Conservation (phyloP, 2,113 vertebrate species). For the Sterrhoptilus dennistouni region DNA sequence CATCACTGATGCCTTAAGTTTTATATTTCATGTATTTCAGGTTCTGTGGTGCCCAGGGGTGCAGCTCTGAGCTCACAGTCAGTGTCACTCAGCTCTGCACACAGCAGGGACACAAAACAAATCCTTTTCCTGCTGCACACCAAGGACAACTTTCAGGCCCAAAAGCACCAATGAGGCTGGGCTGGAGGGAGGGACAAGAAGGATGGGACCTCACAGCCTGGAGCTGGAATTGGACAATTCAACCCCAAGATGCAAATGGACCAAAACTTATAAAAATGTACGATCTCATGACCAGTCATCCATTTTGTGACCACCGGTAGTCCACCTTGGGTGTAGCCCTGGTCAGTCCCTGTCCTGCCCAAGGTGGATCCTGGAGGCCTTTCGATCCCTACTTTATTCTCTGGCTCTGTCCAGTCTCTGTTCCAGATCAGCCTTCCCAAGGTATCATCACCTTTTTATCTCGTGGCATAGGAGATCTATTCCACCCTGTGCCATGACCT, state of each 20-base stretch:
- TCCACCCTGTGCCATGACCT: not conserved
- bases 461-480: fast-evolving
- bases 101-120: not conserved
- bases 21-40: not conserved
- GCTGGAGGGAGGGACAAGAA: not conserved
- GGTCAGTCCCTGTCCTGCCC: not conserved
- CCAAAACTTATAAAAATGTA: not conserved
- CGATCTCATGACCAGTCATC: fast-evolving
- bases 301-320: not conserved
- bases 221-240: not conserved
- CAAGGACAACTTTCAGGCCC: not conserved
- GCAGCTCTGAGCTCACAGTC: not conserved
- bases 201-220: not conserved
- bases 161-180: not conserved
- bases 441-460: not conserved
- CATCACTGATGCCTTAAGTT: not conserved
- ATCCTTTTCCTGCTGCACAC: not conserved
- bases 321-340: not conserved
- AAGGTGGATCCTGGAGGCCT: not conserved
- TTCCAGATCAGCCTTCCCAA: not conserved
- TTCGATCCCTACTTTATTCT: not conserved
- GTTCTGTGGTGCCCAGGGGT: not conserved
- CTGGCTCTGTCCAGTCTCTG: not conserved
- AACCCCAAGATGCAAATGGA: not conserved
- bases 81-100: no score